These are phyloP conservation scores for Leptosomus discolor DNA, from an alignment of 2,113 vertebrate species.

Conservation along the genomic window DNA sequence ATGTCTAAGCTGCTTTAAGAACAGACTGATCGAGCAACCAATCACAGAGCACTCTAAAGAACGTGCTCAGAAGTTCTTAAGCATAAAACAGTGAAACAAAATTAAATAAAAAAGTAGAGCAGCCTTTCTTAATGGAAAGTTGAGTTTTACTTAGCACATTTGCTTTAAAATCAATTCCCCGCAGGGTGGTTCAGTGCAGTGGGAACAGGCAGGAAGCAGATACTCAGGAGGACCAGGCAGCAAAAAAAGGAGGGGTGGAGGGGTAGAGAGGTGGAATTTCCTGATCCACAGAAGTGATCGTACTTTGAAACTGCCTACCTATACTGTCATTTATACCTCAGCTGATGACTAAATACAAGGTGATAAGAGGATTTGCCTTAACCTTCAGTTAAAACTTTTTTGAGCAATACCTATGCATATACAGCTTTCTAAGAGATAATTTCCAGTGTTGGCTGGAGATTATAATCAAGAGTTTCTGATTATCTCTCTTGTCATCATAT, in stretches of 20 bases:
- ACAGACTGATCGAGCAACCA: neutral
- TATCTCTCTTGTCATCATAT: neutral
- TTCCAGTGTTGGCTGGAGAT: neutral
- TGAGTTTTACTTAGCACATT: neutral
- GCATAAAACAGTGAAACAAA: neutral
- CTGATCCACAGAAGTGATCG: neutral
- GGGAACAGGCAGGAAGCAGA: neutral
- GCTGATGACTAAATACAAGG: neutral
- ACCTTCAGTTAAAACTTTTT: neutral
- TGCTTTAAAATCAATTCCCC: neutral
- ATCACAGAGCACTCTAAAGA: neutral
- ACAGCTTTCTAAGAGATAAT: neutral
- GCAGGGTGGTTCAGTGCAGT: neutral
- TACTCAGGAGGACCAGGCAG: neutral
- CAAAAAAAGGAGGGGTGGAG: neutral
- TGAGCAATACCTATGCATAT: neutral
- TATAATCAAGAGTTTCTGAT: neutral
- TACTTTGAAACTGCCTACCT: neutral
- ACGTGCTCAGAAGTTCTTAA: neutral
- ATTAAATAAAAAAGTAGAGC: neutral
- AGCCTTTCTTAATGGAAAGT: neutral
- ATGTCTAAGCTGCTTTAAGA: neutral
- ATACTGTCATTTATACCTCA: neutral
- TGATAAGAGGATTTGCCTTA: neutral
- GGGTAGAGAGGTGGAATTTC: neutral